Base-by-base conservation (phyloP, 2,888 invertebrate species). In the Sturmia bella region DNA sequence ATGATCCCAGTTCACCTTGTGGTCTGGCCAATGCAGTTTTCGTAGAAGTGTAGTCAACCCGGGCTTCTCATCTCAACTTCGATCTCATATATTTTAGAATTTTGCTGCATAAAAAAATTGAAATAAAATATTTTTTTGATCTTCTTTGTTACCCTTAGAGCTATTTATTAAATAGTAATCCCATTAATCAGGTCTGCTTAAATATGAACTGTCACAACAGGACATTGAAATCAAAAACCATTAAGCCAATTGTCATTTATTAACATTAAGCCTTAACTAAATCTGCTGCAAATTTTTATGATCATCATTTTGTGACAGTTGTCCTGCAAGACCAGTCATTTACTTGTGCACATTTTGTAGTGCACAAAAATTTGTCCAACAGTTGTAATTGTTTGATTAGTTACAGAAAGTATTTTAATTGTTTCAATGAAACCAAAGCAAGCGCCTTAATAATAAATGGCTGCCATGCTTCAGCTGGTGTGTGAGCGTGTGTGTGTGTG, bases 141-240 rank as follows among this genome's bases (percentile, higher is more conserved):
- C n/a, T n/a, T 9, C 9, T 7, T 1, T 7, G 9, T 32, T 32
- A 5, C 32, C 32, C 32, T 32, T 32, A 32, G 9, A 32, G 9
- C 3, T 11, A 27, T 63, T 13, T n/a, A n/a, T 43, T 50, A 15
- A 59, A 43, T 39, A 43, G 32, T 54, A 61, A 74, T 50, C 3
- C 66, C 70, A 70, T 82, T 78, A 82, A 82, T 78, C 78, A 78
- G 72, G 41, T 70, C 32, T 72, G 74, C 56, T 82, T 70, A 72
- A 61, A 78, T 70, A 82, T 59, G 17, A 78, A 72, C 78, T 75
- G 82, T 75, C 78, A 78, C 82, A 82, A 78, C 74, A 82, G 82
- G 78, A 74, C 37, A 78, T 66, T 39, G 17, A 66, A 74, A 75
- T 78, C 78, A 61, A 82, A 78, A 82, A 63, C 78, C 56, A 78